phyloP scores from a whole-genome alignment of 2,113 vertebrate genomes.

The Equus przewalskii region DNA sequence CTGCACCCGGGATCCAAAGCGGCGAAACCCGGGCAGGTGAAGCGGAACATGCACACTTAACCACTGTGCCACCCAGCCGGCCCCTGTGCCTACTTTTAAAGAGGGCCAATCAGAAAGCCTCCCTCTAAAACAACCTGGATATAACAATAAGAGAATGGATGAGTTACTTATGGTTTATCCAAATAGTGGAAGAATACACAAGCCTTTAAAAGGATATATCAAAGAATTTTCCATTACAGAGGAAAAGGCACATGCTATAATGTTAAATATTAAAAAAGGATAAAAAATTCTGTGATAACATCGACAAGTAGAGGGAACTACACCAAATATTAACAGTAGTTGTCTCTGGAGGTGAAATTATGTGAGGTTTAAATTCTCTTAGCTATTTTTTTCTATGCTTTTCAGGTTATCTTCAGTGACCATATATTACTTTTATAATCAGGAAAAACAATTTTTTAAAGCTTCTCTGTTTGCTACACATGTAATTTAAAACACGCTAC shows the following conservation, averaged over 20 bases:
- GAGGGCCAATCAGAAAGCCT: neutral
- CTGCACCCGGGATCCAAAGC: too few relatives aligned
- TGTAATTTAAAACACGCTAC: conserved; percentile 13
- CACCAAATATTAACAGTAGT: neutral
- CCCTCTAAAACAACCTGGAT: neutral
- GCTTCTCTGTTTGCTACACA: neutral
- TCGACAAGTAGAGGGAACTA: neutral
- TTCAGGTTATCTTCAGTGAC: neutral
- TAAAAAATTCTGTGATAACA: neutral
- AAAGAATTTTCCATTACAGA: conserved; percentile 12
- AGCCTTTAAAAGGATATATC: neutral
- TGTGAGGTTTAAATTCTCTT: conserved; percentile 16
- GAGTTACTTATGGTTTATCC: neutral
- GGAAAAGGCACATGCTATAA: neutral
- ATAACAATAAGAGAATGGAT: neutral
- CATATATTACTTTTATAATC: neutral
- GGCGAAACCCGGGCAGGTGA: too few relatives aligned
- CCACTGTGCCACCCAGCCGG: too few relatives aligned
- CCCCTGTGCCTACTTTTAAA: neutral
- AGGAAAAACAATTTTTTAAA: neutral
- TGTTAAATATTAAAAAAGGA: neutral
- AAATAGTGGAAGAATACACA: neutral
- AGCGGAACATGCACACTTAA: too few relatives aligned
- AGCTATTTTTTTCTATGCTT: neutral
- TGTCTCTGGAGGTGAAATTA: neutral